These are phyloP conservation scores for Pseudomyrmex pallidus DNA, from an alignment of 1,140 invertebrate genomes.

Conservation along the genomic window DNA sequence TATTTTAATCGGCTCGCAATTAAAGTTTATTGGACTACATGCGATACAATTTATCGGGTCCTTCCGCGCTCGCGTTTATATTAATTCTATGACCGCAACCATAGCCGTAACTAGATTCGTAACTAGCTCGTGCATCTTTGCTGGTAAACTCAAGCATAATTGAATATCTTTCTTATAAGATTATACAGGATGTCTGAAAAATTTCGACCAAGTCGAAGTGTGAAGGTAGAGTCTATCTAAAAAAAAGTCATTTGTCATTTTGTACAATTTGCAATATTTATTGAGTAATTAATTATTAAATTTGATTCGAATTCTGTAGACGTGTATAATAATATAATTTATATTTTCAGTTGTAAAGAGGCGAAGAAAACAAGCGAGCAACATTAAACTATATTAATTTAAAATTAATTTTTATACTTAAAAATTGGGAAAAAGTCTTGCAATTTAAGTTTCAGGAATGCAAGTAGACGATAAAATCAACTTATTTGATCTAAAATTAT, in stretches of 20 bases:
- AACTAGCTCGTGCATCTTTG: not conserved
- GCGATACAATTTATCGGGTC: constrained; percentile 52
- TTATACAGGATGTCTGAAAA: too few relatives aligned
- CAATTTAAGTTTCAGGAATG: not conserved
- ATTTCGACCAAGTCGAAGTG: too few relatives aligned
- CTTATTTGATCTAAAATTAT: not conserved
- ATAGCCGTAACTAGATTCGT: constrained; percentile 48
- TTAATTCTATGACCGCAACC: constrained; percentile 42
- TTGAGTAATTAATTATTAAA: too few relatives aligned
- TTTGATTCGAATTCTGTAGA: too few relatives aligned
- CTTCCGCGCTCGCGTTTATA: constrained; percentile 55
- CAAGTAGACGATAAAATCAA: constrained; percentile 5
- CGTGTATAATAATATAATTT: too few relatives aligned
- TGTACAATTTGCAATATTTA: too few relatives aligned
- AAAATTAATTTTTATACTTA: not conserved
- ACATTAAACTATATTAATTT: too few relatives aligned
- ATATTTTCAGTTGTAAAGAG: too few relatives aligned
- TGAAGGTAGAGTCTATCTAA: too few relatives aligned
- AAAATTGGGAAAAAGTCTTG: not conserved
- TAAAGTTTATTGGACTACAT: constrained; percentile 58
- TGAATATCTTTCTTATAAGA: not conserved
- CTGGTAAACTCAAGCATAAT: not conserved
- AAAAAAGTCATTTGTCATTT: too few relatives aligned
- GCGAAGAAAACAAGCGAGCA: too few relatives aligned
- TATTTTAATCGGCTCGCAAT: constrained; percentile 57